Conservation (phyloP, 2,113 vertebrate genomes). For the Actenoides lindsayi region DNA sequence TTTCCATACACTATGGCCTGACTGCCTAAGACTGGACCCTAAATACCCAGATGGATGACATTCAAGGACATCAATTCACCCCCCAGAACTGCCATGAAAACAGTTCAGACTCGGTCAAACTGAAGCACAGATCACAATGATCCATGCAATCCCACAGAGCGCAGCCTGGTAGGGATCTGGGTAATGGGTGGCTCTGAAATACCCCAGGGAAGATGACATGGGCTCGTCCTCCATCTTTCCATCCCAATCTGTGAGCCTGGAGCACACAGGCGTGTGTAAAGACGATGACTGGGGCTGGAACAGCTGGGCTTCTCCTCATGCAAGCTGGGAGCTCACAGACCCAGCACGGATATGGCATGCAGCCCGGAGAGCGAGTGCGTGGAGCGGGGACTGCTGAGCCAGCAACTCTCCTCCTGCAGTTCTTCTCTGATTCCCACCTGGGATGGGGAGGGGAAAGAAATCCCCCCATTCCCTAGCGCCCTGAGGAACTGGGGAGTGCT, state of each 20-base stretch:
- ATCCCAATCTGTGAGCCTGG: not conserved
- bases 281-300: accelerated
- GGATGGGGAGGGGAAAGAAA: not conserved
- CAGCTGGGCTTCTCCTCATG: not conserved
- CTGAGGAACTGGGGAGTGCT: accelerated
- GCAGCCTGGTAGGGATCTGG: not conserved
- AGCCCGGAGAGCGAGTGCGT: not conserved
- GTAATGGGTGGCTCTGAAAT: not conserved
- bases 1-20: not conserved
- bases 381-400: not conserved
- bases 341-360: not conserved
- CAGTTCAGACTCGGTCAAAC: not conserved
- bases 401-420: not conserved
- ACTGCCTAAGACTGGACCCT: not conserved
- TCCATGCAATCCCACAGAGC: accelerated
- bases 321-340: not conserved
- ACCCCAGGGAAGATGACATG: not conserved
- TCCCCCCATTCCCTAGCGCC: accelerated
- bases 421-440: not conserved
- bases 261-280: not conserved
- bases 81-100: not conserved
- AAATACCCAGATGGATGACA: not conserved
- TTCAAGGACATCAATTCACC: not conserved
- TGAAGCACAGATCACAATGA: not conserved
- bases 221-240: not conserved